Evolutionary conservation across 1,140 invertebrate genomes (phyloP).

Genomic region (Saccostrea cuccullata): DNA sequence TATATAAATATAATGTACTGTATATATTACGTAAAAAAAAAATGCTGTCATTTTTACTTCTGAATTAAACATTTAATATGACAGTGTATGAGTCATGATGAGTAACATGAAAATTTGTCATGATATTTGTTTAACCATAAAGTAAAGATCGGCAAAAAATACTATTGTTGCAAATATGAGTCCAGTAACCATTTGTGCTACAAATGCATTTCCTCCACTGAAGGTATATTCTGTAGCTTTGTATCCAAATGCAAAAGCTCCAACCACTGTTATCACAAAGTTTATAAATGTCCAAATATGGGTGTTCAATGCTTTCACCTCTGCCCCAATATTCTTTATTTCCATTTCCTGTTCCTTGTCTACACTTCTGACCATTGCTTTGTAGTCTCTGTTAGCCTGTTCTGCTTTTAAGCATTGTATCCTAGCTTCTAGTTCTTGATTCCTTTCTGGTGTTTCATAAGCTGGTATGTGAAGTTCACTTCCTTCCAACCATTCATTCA

Average conservation of each 20-base stretch:
- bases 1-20: background rate
- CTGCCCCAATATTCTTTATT: background rate
- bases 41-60: too few relatives aligned
- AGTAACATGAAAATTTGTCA: background rate
- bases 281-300: slow-evolving; percentile 79
- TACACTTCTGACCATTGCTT: slow-evolving; percentile 72
- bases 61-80: too few relatives aligned
- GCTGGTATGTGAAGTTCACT: slow-evolving; percentile 63
- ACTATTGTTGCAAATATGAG: slow-evolving; percentile 78
- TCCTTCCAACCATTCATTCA: slow-evolving; percentile 69
- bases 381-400: slow-evolving; percentile 72
- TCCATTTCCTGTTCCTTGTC: slow-evolving; percentile 45
- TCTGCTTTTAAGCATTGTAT: slow-evolving; percentile 70
- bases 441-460: slow-evolving; percentile 61
- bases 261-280: slow-evolving; percentile 79
- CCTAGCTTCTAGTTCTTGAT: slow-evolving; percentile 74
- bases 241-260: slow-evolving; percentile 80
- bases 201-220: slow-evolving; percentile 59
- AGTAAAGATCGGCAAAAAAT: slow-evolving; percentile 80
- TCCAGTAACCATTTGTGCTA: slow-evolving; percentile 75
- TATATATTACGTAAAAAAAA: slow-evolving; percentile 76
- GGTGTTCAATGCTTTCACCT: slow-evolving; percentile 77
- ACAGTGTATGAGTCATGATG: background rate
- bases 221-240: slow-evolving; percentile 72
- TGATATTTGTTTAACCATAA: slow-evolving; percentile 74